phyloP scores from a whole-genome alignment of 1,140 invertebrate species.

The Panulirus ornatus region DNA sequence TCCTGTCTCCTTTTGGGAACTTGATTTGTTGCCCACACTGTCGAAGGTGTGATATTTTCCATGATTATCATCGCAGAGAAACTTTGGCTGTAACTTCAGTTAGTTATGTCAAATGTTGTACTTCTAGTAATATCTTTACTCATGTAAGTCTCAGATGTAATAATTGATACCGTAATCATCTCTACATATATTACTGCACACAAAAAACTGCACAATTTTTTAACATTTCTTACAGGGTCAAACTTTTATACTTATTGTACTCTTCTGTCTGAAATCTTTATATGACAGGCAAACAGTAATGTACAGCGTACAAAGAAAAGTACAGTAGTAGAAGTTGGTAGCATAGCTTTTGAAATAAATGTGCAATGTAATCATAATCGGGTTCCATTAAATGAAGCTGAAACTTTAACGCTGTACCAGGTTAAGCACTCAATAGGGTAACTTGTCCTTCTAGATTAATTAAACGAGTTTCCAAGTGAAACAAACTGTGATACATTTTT shows the following conservation, averaged over 20 bases:
- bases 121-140: not conserved
- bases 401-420: not conserved
- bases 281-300: not conserved
- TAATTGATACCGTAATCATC: not conserved
- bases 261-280: not conserved
- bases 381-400: not conserved
- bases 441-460: too few species aligned
- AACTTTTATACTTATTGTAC: not conserved
- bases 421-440: too few species aligned
- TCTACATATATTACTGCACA: not conserved
- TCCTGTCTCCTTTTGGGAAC: constrained; percentile 45
- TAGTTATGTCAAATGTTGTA: not conserved
- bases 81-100: not conserved
- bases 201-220: not conserved
- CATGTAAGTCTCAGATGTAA: not conserved
- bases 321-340: not conserved
- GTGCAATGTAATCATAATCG: not conserved
- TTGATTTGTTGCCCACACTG: not conserved
- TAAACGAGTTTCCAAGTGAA: too few species aligned
- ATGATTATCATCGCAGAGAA: not conserved
- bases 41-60: not conserved
- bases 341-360: not conserved
- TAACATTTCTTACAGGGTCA: not conserved
- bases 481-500: too few species aligned
- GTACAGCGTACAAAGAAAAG: not conserved